Evolutionary conservation across 2,888 invertebrate genomes (phyloP), one percentile per base, ranked within the genome.

Genomic region (Pterostichus madidus): DNA sequence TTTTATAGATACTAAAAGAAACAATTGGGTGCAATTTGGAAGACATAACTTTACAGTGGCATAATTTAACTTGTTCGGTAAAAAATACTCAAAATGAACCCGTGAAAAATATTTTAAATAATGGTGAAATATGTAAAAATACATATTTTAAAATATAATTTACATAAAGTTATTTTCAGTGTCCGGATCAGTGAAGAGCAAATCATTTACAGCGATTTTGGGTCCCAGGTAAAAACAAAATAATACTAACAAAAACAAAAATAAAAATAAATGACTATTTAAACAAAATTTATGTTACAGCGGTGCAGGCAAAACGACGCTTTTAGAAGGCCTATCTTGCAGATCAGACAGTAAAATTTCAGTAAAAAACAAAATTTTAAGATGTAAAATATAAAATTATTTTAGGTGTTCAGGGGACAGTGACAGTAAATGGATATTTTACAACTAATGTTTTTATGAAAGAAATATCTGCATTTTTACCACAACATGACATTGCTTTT

Each of bases 401-500:
- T 79, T 64, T 49, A 79, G 79, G 35, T 15, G 35, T 64, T 6
- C 11, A 52, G 15, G 79, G 79, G n/a, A 49, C 64, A 32, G 68
- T 79, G 5, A 68, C 79, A 32, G 7, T 79, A 39, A 68, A 79
- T 31, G 64, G 95, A 4, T 89, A 93, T 85, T 87, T 92, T 64
- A 92, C 94, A 64, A 92, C 93, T 7, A 92, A 92, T 59, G 91
- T 92, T 85, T 91, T 93, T 61, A 94, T 96, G 91, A 92, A 94
- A 84, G 92, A 93, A 86, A 92, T 96, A 85, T 96, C 96, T 2
- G 95, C 95, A 84, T 97, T 96, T 89, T 94, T 97, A 73, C 96
- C 97, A 4, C 97, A 97, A 88, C 94, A 95, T 85, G 96, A 97
- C 89, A 91, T 96, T 85, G 94, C 95, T 84, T 92, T 96, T 35